Evolutionary conservation across 2,797 vertebrate species (phyloP).

Genomic region (Anguilla marmorata): DNA sequence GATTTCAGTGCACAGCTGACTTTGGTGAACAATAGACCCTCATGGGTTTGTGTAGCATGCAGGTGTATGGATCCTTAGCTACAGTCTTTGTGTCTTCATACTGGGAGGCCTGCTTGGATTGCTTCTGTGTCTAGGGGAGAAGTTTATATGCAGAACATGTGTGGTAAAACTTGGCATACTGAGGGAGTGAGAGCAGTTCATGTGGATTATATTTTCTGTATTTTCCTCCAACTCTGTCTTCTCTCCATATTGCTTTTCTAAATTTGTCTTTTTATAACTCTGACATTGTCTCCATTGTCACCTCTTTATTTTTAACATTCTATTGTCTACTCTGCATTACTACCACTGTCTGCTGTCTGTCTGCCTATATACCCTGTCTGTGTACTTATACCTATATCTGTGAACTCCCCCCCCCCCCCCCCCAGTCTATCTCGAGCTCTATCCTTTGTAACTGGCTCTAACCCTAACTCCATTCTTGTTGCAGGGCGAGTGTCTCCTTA

Average conservation of each 20-base stretch:
- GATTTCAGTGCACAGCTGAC: neutral
- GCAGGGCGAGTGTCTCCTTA: constrained; percentile 87
- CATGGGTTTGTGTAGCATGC: neutral
- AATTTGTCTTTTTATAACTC: neutral
- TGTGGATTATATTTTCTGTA: neutral
- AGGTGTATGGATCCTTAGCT: neutral
- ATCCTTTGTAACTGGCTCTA: neutral
- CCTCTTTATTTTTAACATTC: neutral
- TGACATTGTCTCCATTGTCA: neutral
- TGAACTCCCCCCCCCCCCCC: neutral
- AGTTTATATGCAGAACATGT: neutral
- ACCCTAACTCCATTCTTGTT: constrained; percentile 29
- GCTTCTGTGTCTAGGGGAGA: neutral
- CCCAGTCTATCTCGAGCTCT: neutral
- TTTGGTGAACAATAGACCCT: neutral
- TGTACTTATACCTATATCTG: neutral
- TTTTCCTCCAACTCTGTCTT: neutral
- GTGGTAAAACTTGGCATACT: neutral
- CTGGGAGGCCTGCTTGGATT: neutral
- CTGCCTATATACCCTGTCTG: neutral
- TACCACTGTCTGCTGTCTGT: neutral
- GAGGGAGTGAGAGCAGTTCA: neutral
- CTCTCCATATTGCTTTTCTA: neutral
- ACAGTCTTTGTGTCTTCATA: neutral
- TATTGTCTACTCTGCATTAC: neutral